Percentiles rank a stretch among this genome's conserved stretches.
phyloP scores from a whole-genome alignment of 35 echinoderm and acorn worm species.

The Acanthaster planci region DNA sequence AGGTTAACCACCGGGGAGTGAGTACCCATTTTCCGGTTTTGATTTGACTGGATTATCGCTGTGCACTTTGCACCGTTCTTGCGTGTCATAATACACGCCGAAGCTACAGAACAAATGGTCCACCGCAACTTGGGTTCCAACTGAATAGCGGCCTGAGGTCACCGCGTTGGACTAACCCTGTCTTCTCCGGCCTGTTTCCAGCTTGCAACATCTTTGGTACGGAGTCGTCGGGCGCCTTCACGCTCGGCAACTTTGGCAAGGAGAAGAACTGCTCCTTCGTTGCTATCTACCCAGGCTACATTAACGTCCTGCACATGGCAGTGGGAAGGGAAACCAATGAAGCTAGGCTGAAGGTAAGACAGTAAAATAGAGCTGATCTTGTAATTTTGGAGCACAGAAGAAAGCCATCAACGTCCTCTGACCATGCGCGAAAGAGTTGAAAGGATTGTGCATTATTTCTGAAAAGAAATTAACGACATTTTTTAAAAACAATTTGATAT shows the following conservation, averaged over 20 bases:
- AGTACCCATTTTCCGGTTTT: too few species aligned
- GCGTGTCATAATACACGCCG: too few species aligned
- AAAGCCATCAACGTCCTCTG: background rate
- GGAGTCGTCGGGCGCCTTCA: slow-evolving; percentile 55
- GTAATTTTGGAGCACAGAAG: background rate
- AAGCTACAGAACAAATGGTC: too few species aligned
- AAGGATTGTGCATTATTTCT: background rate
- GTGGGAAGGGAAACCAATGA: slow-evolving; percentile 47
- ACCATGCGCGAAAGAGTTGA: background rate
- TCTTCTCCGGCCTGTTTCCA: background rate
- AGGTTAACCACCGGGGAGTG: too few species aligned
- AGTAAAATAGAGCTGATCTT: background rate
- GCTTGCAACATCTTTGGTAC: slow-evolving; percentile 74
- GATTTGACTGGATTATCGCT: too few species aligned
- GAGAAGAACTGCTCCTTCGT: slow-evolving; percentile 78
- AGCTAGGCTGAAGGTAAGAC: slow-evolving; percentile 62
- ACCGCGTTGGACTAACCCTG: too few species aligned
- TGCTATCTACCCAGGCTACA: slow-evolving; percentile 58
- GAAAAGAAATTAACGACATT: background rate
- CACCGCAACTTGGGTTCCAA: too few species aligned
- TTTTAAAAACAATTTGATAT: background rate
- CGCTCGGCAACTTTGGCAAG: slow-evolving; percentile 50
- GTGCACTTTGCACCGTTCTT: too few species aligned
- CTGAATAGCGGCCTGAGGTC: too few species aligned
- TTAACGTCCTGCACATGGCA: slow-evolving; percentile 65